Evolutionary conservation across 1,140 invertebrate species (phyloP).

Genomic region (Cotesia glomerata): DNA sequence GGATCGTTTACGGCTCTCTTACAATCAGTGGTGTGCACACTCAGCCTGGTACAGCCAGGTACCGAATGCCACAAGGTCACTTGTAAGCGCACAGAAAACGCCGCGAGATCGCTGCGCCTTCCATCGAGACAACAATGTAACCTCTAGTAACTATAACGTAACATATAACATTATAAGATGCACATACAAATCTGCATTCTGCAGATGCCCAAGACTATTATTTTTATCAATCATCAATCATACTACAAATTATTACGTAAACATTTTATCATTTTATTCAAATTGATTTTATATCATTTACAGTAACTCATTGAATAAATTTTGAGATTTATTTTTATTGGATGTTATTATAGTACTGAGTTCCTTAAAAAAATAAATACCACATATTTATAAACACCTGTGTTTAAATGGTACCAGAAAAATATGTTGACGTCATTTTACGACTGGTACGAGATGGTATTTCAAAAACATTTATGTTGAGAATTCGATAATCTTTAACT

Average conservation of each 20-base stretch:
- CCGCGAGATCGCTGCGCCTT: conserved; percentile 28
- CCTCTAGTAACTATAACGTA: background rate
- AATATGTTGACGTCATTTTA: conserved; percentile 9
- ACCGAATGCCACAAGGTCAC: conserved; percentile 63
- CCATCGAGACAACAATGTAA: conserved; percentile 8
- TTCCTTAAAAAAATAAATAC: background rate
- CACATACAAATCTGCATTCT: conserved; percentile 3
- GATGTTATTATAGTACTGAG: background rate
- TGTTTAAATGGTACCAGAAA: background rate
- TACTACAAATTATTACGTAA: background rate
- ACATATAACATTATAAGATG: background rate
- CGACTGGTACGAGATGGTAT: conserved; percentile 27
- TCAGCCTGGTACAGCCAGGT: conserved; percentile 57
- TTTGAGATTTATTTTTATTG: background rate
- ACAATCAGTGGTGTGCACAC: conserved; percentile 23
- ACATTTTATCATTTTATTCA: too few species aligned
- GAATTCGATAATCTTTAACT: conserved; percentile 7
- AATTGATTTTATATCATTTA: too few species aligned
- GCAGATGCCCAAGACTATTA: background rate
- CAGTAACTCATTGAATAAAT: too few species aligned
- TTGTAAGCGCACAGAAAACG: conserved; percentile 42
- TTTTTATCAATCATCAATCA: background rate
- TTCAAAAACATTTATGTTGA: background rate
- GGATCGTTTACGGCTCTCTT: conserved; percentile 20
- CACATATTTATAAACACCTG: background rate